Percentiles rank a stretch among this genome's conserved stretches.
These are phyloP conservation scores for Nomada ruficornis DNA, from an alignment of 2,888 invertebrate genomes.

Conservation along the genomic window DNA sequence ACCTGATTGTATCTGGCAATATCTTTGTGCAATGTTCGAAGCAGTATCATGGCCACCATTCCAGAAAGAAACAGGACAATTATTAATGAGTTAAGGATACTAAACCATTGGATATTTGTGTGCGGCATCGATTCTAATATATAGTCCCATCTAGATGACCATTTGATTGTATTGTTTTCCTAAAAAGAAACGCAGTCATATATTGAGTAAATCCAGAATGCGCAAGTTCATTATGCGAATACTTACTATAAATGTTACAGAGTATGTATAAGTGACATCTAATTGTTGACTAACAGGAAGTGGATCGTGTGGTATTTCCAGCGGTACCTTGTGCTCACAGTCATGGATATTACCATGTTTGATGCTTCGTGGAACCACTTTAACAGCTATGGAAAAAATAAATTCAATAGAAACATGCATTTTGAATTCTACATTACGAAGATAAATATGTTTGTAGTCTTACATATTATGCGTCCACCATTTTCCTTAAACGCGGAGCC, in stretches of 20 bases:
- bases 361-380: slow-evolving; percentile 85
- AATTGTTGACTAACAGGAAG: slow-evolving; percentile 85
- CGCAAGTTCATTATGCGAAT: neutral
- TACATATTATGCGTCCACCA: slow-evolving; percentile 93
- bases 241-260: slow-evolving; percentile 90
- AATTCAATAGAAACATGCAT: neutral
- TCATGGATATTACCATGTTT: slow-evolving; percentile 82
- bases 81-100: slow-evolving; percentile 98
- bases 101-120: slow-evolving; percentile 99
- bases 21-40: slow-evolving; percentile 98
- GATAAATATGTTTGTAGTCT: slow-evolving; percentile 49
- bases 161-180: slow-evolving; percentile 93
- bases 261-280: slow-evolving; percentile 93
- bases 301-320: slow-evolving; percentile 89
- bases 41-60: slow-evolving; percentile 99
- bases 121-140: slow-evolving; percentile 99
- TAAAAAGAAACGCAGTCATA: slow-evolving; percentile 70
- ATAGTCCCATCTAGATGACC: slow-evolving; percentile 99
- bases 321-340: slow-evolving; percentile 85
- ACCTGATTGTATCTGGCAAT: slow-evolving; percentile 99
- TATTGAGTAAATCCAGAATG: neutral
- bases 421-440: neutral
- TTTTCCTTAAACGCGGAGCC: slow-evolving; percentile 91
- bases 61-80: slow-evolving; percentile 98
- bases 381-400: slow-evolving; percentile 83